Conservation (phyloP, 2,113 vertebrate species). For the Sialia sialis region DNA sequence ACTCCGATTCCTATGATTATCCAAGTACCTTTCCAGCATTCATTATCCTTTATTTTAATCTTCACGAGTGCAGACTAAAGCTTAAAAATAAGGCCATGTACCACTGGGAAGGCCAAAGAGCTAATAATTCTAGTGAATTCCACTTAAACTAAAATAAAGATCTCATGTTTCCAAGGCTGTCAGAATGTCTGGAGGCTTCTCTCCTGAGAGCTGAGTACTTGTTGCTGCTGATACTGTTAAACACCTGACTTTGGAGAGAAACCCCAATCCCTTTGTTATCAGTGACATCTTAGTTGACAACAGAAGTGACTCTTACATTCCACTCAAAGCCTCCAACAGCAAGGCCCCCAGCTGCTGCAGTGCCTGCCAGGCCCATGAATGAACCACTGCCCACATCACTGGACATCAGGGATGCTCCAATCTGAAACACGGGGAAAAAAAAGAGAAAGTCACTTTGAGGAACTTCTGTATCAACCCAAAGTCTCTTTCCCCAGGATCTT, state of each 20-base stretch:
- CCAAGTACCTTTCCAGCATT: neutral
- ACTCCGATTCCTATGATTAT: neutral
- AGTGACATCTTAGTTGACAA: neutral
- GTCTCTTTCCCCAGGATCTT: neutral
- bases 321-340: constrained; percentile 94
- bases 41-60: neutral
- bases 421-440: constrained; percentile 69
- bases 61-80: neutral
- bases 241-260: neutral
- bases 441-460: neutral
- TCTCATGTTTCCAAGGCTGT: neutral
- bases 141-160: neutral
- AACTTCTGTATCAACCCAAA: neutral
- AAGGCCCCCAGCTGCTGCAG: constrained; percentile 89
- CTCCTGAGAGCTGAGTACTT: neutral
- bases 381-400: constrained; percentile 94
- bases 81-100: neutral
- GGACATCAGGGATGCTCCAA: constrained; percentile 95
- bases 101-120: neutral
- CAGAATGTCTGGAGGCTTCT: neutral
- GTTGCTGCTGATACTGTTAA: neutral
- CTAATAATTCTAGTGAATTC: neutral
- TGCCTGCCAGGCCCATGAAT: constrained; percentile 90
- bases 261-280: neutral
- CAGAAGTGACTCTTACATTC: constrained; percentile 77